phyloP scores from a whole-genome alignment of 2,888 invertebrate species.

The Cepaea hortensis region DNA sequence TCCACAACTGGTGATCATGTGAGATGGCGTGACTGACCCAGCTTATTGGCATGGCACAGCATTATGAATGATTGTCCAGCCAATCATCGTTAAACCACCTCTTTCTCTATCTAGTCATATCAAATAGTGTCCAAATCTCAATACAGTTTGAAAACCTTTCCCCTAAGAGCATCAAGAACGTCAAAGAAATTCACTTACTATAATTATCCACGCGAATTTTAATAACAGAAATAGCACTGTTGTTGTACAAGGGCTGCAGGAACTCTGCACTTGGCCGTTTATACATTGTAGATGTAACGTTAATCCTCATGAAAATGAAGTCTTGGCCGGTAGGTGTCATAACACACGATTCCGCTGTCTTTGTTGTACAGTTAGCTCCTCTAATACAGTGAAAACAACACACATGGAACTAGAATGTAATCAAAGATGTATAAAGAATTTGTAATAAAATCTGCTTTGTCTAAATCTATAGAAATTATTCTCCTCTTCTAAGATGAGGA shows the following conservation, averaged over 20 bases:
- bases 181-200: background rate
- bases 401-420: background rate
- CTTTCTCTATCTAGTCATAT: too few relatives aligned
- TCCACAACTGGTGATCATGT: too few relatives aligned
- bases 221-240: background rate
- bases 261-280: background rate
- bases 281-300: too few relatives aligned
- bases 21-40: too few relatives aligned
- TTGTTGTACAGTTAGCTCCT: background rate
- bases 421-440: background rate
- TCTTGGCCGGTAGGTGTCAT: background rate
- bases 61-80: too few relatives aligned
- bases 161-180: too few relatives aligned
- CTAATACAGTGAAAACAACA: background rate
- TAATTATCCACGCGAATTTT: background rate
- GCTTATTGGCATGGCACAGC: too few relatives aligned
- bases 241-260: background rate
- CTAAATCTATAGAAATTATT: background rate
- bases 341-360: background rate
- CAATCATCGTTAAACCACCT: too few relatives aligned
- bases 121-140: too few relatives aligned
- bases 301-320: background rate
- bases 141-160: too few relatives aligned
- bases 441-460: background rate
- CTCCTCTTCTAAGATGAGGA: too few relatives aligned